Percentiles rank a stretch among this genome's conserved stretches.
Conservation (phyloP, 2,797 vertebrate genomes). For the Sphenopsis melanotis region DNA sequence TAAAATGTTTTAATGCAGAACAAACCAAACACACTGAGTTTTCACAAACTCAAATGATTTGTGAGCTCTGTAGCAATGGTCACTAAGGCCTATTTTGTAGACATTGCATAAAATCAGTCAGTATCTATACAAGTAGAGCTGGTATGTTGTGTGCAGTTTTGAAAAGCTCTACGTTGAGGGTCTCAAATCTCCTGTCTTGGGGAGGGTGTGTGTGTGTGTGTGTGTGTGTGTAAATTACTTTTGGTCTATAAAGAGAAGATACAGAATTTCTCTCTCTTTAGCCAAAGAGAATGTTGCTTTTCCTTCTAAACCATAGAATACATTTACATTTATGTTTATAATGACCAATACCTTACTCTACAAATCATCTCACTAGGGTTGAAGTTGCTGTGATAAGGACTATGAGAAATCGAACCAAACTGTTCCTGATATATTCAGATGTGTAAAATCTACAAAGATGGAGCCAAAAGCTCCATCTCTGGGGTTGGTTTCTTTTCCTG, state of each 20-base stretch:
- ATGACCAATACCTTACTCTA: neutral
- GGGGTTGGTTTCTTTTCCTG: neutral
- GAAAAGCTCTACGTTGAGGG: neutral
- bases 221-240: neutral
- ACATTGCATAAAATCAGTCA: neutral
- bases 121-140: neutral
- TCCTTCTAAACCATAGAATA: neutral
- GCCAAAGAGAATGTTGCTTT: neutral
- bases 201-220: too few relatives aligned
- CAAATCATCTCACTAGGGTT: neutral
- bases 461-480: neutral
- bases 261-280: neutral
- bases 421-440: neutral
- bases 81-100: neutral
- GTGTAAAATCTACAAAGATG: neutral
- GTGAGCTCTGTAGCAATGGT: neutral
- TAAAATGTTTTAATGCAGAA: neutral
- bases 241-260: neutral
- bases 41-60: neutral
- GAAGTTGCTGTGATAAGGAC: neutral
- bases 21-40: neutral
- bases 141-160: neutral
- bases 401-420: neutral
- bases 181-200: neutral
- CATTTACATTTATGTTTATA: neutral